These are phyloP conservation scores for Onychorhynchus coronatus DNA, from an alignment of 2,113 vertebrate species.

Conservation along the genomic window DNA sequence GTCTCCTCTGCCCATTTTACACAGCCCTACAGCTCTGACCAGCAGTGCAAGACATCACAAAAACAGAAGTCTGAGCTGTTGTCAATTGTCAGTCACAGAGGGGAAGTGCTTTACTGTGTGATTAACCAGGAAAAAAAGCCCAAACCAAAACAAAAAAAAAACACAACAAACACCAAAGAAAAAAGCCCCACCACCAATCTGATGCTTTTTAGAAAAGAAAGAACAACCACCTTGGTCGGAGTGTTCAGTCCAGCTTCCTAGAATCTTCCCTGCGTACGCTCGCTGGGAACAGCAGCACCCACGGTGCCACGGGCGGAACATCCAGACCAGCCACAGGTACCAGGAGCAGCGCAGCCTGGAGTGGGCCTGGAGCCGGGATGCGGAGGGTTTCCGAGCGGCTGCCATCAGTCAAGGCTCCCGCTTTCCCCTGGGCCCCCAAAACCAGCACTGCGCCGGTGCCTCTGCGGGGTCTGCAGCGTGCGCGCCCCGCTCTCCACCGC, in stretches of 20 bases:
- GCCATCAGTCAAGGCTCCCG: fast-evolving
- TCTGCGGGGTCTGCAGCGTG: fast-evolving
- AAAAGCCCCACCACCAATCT: too few species aligned
- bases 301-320: fast-evolving
- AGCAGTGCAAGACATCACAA: fast-evolving
- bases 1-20: background rate
- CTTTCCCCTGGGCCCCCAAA: too few species aligned
- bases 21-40: background rate
- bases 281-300: fast-evolving
- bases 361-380: background rate
- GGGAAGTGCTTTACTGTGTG: background rate
- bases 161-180: too few species aligned
- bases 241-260: fast-evolving
- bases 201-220: background rate
- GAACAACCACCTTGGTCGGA: too few species aligned
- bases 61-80: background rate
- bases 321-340: fast-evolving
- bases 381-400: background rate
- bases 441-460: fast-evolving
- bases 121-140: background rate
- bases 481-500: fast-evolving
- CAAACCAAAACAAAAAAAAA: background rate
- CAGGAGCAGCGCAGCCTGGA: fast-evolving
- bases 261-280: background rate
- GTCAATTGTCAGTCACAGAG: background rate